A percentile compares a stretch with the other conserved stretches of the same genome.
Evolutionary conservation across 2,797 vertebrate species (phyloP).

Genomic region (Cetoscarus ocellatus): DNA sequence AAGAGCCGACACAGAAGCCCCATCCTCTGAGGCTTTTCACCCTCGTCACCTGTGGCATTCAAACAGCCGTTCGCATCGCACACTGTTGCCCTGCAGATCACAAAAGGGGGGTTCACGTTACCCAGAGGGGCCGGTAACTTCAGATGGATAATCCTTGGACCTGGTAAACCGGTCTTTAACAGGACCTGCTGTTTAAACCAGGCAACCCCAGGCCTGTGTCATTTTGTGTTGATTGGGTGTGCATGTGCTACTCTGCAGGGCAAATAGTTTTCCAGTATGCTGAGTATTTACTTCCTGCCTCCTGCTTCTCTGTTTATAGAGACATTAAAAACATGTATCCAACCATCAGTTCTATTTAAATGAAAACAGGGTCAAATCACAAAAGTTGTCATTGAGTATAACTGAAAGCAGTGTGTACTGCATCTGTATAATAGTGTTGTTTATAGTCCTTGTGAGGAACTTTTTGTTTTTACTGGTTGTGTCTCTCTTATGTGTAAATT

Average conservation of each 20-base stretch:
- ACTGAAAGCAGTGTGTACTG: no score
- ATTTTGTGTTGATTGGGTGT: slow-evolving; percentile 77
- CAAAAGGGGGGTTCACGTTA: slow-evolving; percentile 79
- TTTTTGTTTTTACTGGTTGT: no score
- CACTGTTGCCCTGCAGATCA: slow-evolving; percentile 73
- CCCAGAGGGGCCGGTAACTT: slow-evolving; percentile 83
- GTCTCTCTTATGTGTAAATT: no score
- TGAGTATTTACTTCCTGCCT: slow-evolving; percentile 53
- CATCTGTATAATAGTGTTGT: no score
- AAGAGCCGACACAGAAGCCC: slow-evolving; percentile 28
- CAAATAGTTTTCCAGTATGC: slow-evolving; percentile 62
- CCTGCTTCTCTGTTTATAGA: slow-evolving; percentile 34
- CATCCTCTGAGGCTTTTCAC: slow-evolving; percentile 45
- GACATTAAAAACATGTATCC: neutral
- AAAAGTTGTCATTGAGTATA: no score
- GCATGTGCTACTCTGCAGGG: slow-evolving; percentile 72
- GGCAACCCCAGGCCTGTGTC: slow-evolving; percentile 70
- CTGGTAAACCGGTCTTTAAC: slow-evolving; percentile 86
- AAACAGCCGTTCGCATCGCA: slow-evolving; percentile 67
- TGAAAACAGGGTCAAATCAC: no score
- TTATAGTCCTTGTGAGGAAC: no score
- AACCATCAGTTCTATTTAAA: neutral
- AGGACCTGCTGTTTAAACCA: slow-evolving; percentile 73
- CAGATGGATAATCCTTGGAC: slow-evolving; percentile 86
- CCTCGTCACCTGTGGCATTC: slow-evolving; percentile 76